Percentiles rank a stretch among this genome's conserved stretches.
Conservation (phyloP, 2,113 vertebrate species). For the Entelurus aequoreus region DNA sequence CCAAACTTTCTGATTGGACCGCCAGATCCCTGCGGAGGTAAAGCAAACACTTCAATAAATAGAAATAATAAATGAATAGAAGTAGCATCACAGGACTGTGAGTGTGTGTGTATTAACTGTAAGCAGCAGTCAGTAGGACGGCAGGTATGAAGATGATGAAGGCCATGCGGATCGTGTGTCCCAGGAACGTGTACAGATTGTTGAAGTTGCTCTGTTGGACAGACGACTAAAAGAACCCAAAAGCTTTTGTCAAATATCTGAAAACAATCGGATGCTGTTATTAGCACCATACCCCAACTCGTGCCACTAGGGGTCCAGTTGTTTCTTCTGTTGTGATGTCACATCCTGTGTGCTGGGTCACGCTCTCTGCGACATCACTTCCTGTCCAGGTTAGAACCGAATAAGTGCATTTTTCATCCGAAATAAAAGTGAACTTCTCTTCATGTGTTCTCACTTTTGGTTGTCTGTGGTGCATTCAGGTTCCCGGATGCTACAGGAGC, state of each 20-base stretch:
- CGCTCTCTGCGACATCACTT: conserved; percentile 24
- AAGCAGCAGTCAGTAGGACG: conserved; percentile 22
- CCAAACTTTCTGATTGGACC: background rate
- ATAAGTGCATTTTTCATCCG: background rate
- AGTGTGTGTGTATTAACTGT: conserved; percentile 33
- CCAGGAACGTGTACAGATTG: conserved; percentile 22
- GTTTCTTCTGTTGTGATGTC: background rate
- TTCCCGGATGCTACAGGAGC: background rate
- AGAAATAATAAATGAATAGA: background rate
- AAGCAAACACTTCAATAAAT: background rate
- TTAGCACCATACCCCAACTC: conserved; percentile 32
- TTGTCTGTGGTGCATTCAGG: conserved; percentile 6
- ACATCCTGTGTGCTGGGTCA: background rate
- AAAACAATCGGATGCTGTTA: background rate
- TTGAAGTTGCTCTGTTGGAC: conserved; percentile 1
- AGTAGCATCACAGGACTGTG: background rate
- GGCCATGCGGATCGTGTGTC: conserved; percentile 39
- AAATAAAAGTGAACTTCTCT: background rate
- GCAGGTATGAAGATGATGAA: conserved; percentile 46
- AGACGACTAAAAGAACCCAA: conserved; percentile 2
- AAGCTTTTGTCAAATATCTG: too few species aligned
- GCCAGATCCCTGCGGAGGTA: conserved; percentile 22
- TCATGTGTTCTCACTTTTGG: background rate
- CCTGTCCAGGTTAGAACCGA: background rate
- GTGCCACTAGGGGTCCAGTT: conserved; percentile 21